Conservation (phyloP, 1,140 invertebrate genomes). For the Drosophila tani region DNA sequence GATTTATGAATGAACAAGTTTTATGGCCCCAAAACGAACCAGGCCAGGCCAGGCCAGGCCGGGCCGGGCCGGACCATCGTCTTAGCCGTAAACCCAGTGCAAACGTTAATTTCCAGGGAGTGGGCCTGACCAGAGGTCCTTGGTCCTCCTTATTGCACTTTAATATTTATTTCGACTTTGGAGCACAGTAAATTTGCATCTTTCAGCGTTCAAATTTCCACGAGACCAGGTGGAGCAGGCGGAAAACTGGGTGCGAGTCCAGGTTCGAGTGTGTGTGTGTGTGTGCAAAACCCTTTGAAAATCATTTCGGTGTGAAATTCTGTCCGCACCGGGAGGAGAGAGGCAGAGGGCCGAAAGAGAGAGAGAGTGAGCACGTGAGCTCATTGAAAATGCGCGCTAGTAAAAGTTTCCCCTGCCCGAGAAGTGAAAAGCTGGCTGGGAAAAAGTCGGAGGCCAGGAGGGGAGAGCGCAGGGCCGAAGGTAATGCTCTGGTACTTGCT, state of each 20-base stretch:
- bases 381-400: conserved; percentile 71
- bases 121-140: conserved; percentile 24
- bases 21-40: conserved; percentile 65
- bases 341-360: neutral
- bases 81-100: conserved; percentile 61
- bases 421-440: conserved; percentile 7
- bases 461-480: conserved; percentile 3
- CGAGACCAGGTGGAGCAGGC: conserved; percentile 9
- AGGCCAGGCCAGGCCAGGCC: conserved; percentile 16
- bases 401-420: conserved; percentile 56
- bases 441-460: conserved; percentile 9
- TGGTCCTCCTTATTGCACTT: conserved; percentile 68
- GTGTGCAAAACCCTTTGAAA: conserved; percentile 53
- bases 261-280: neutral
- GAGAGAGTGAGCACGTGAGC: conserved; percentile 62
- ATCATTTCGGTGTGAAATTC: conserved; percentile 81
- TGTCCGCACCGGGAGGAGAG: conserved; percentile 57
- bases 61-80: conserved; percentile 4
- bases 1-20: conserved; percentile 82
- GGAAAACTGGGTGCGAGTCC: conserved; percentile 1
- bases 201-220: conserved; percentile 71
- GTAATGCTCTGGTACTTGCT: conserved; percentile 44
- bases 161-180: conserved; percentile 82
- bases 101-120: conserved; percentile 72
- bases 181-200: conserved; percentile 79